These are phyloP conservation scores for Pempheris klunzingeri DNA, from an alignment of 2,797 vertebrate genomes.

Conservation along the genomic window DNA sequence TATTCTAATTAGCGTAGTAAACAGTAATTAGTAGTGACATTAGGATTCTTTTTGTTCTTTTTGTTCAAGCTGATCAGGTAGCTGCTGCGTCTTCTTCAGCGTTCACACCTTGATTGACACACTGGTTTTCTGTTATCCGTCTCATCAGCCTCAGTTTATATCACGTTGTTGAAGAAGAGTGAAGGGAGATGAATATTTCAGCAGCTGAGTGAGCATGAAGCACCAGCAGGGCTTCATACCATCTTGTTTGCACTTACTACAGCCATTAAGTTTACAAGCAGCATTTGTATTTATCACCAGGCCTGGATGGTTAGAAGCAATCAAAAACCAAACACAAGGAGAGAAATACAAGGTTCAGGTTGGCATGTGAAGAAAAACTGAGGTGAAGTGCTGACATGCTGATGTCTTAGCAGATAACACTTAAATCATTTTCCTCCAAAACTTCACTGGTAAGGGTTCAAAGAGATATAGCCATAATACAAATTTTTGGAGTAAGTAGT, in stretches of 20 bases:
- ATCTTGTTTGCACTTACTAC: conserved; percentile 80
- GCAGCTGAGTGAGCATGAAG: conserved; percentile 67
- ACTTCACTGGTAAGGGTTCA: conserved; percentile 99
- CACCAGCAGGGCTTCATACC: conserved; percentile 70
- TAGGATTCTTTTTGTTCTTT: background rate
- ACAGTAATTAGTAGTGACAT: conserved; percentile 7
- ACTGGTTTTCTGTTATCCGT: conserved; percentile 32
- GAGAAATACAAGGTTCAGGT: conserved; percentile 88
- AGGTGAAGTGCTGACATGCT: conserved; percentile 97
- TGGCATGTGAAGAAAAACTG: conserved; percentile 98
- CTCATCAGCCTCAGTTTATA: conserved; percentile 65
- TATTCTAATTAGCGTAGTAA: background rate
- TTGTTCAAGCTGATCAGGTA: conserved; percentile 25
- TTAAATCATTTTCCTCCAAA: conserved; percentile 99
- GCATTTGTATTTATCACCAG: conserved; percentile 89
- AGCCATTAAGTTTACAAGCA: conserved; percentile 90
- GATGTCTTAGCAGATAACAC: conserved; percentile 98
- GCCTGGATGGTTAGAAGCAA: conserved; percentile 91
- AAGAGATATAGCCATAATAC: conserved; percentile 99
- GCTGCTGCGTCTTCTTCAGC: conserved; percentile 14
- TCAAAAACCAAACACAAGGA: conserved; percentile 89
- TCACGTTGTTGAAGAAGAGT: conserved; percentile 74
- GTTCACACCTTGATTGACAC: conserved; percentile 46
- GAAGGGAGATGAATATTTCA: conserved; percentile 83
- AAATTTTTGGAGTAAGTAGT: conserved; percentile 99